phyloP scores from a whole-genome alignment of 2,797 vertebrate species.

The Toxotes lorentzi region DNA sequence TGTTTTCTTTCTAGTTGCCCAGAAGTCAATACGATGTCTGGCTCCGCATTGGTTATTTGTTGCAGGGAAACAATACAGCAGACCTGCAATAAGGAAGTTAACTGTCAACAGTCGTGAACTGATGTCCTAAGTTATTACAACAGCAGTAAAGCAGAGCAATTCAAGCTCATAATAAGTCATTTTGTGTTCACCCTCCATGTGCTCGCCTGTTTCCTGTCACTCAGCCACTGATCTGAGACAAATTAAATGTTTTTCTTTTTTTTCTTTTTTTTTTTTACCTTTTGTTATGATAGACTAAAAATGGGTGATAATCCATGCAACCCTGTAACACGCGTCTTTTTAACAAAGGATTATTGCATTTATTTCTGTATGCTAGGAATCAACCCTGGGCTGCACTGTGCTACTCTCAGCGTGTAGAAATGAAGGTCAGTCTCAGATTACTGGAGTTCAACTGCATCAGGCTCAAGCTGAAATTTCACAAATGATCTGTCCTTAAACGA shows the following conservation, averaged over 20 bases:
- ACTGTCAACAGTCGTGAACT: conserved; percentile 11
- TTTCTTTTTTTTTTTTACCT: neutral
- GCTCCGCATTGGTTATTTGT: conserved; percentile 4
- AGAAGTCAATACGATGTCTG: neutral
- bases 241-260: neutral
- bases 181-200: neutral
- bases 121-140: conserved; percentile 1
- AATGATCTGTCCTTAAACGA: neutral
- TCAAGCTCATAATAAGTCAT: neutral
- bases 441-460: neutral
- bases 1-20: neutral
- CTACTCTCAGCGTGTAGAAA: neutral
- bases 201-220: neutral
- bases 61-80: conserved; percentile 11
- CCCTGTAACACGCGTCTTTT: neutral
- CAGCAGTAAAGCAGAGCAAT: neutral
- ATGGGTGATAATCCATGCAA: neutral
- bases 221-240: neutral
- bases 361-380: neutral
- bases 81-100: conserved; percentile 6
- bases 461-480: neutral
- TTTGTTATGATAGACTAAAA: conserved; percentile 1
- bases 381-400: neutral
- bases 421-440: neutral
- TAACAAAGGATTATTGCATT: neutral